phyloP scores from a whole-genome alignment of 2,888 invertebrate genomes.

The Strigamia crassipes region DNA sequence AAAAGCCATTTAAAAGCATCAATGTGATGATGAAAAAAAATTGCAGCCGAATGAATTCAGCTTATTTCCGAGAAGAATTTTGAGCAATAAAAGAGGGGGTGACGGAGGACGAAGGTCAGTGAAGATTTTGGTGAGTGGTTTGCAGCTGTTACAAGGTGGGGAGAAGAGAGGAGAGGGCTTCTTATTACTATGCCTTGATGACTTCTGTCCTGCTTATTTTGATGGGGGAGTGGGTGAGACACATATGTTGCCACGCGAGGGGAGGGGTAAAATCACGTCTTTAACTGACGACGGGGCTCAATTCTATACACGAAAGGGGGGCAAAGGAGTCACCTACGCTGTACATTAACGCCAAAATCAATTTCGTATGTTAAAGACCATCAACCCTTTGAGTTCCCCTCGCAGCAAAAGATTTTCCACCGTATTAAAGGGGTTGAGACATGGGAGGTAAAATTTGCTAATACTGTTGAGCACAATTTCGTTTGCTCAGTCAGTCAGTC shows the following conservation, averaged over 20 bases:
- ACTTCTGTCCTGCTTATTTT: constrained; percentile 45
- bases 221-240: constrained; percentile 39
- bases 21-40: constrained; percentile 13
- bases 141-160: constrained; percentile 43
- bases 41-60: constrained; percentile 6
- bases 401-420: background rate
- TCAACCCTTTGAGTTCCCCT: background rate
- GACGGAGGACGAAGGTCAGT: constrained; percentile 30
- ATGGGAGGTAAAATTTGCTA: background rate
- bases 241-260: constrained; percentile 17
- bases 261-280: constrained; percentile 26
- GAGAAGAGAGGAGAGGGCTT: constrained; percentile 26
- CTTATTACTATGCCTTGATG: constrained; percentile 47
- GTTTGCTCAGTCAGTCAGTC: background rate
- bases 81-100: constrained; percentile 33
- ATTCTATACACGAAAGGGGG: background rate
- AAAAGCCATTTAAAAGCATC: background rate
- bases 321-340: constrained; percentile 17
- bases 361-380: constrained; percentile 29
- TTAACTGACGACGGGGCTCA: background rate
- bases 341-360: constrained; percentile 22
- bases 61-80: constrained; percentile 30
- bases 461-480: background rate
- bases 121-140: constrained; percentile 31
- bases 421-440: background rate